Conservation (phyloP, 2,113 vertebrate species). For the Xenopus laevis region DNA sequence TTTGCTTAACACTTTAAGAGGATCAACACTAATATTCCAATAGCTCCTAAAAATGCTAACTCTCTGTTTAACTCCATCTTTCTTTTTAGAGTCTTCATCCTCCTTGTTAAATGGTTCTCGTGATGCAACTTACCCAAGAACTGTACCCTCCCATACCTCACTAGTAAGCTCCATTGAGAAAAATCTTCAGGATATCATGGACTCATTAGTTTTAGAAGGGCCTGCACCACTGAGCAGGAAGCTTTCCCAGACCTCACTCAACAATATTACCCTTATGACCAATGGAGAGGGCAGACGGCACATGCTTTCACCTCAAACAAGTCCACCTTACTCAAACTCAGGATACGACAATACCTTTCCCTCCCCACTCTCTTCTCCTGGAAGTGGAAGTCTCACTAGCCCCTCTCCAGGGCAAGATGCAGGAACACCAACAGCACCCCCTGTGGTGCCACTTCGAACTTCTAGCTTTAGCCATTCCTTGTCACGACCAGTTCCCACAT, state of each 20-base stretch:
- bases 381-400: constrained; percentile 72
- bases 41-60: too few species aligned
- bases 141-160: constrained; percentile 72
- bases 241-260: constrained; percentile 27
- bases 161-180: constrained; percentile 78
- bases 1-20: too few species aligned
- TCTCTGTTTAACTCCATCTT: too few species aligned
- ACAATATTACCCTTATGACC: constrained; percentile 56
- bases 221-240: constrained; percentile 56
- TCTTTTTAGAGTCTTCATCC: constrained; percentile 8
- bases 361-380: constrained; percentile 84
- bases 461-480: constrained; percentile 78
- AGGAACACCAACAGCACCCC: constrained; percentile 59
- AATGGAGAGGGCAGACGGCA: constrained; percentile 60
- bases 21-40: too few species aligned
- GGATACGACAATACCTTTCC: constrained; percentile 75
- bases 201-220: constrained; percentile 75
- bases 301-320: constrained; percentile 77
- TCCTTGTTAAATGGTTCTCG: constrained; percentile 6
- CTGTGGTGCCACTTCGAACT: constrained; percentile 71
- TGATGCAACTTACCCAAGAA: constrained; percentile 2
- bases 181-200: constrained; percentile 92
- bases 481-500: constrained; percentile 61
- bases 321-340: constrained; percentile 72
- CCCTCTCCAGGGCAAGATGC: constrained; percentile 69